Conservation (phyloP, 2,888 invertebrate species). For the Hemaris fuciformis region DNA sequence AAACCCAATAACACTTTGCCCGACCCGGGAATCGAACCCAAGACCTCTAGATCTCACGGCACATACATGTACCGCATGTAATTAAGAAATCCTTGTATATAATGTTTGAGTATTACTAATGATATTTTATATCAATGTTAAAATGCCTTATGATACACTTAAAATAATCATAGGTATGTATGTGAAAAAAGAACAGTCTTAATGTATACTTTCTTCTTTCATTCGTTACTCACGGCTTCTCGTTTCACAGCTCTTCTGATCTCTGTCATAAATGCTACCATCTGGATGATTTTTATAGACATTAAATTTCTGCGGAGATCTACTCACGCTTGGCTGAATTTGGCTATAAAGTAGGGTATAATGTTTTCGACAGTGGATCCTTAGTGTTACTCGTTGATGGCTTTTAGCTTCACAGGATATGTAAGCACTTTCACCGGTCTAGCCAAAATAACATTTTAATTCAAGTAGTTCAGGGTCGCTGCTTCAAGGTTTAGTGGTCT, state of each 20-base stretch:
- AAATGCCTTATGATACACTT: neutral
- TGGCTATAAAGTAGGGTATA: neutral
- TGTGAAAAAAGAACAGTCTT: too few species aligned
- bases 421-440: neutral
- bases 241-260: too few species aligned
- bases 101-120: too few species aligned
- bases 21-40: too few species aligned
- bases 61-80: too few species aligned
- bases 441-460: neutral
- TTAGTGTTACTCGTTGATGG: neutral
- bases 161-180: too few species aligned
- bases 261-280: too few species aligned
- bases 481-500: too few species aligned
- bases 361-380: neutral
- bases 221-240: neutral
- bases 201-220: neutral
- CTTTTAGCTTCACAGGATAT: neutral
- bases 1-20: too few species aligned
- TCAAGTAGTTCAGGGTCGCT: neutral
- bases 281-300: neutral
- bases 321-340: neutral
- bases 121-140: too few species aligned
- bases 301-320: neutral
- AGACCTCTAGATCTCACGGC: too few species aligned
- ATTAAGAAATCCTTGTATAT: too few species aligned